These are phyloP conservation scores for Tachysurus fulvidraco DNA, from an alignment of 2,113 vertebrate species.

Conservation along the genomic window DNA sequence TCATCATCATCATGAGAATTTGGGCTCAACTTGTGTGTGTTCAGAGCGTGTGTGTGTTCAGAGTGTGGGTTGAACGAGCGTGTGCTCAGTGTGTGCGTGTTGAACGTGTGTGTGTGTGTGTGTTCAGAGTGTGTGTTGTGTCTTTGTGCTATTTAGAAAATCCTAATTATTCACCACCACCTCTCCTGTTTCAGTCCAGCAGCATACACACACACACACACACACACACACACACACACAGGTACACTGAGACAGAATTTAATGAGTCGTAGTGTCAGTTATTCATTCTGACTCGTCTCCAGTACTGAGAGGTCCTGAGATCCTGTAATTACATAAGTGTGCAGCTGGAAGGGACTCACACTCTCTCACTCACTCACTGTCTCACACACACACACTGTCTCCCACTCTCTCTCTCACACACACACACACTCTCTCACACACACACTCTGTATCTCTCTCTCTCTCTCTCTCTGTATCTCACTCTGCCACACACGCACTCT, in stretches of 20 bases:
- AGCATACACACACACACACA: neutral
- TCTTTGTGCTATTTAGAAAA: neutral
- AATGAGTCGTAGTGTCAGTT: neutral
- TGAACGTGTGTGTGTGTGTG: no score
- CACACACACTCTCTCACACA: no score
- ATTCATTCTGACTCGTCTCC: slow-evolving; percentile 6
- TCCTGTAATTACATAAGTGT: slow-evolving; percentile 30
- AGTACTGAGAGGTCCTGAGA: slow-evolving; percentile 22
- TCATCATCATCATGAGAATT: neutral
- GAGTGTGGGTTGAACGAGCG: no score
- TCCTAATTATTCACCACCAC: neutral
- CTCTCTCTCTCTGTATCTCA: no score
- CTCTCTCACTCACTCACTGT: no score
- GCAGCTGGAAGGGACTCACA: neutral
- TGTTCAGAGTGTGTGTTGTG: neutral
- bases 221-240: neutral
- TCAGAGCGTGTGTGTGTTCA: no score
- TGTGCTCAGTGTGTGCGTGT: no score
- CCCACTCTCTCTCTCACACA: neutral
- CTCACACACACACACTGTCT: no score
- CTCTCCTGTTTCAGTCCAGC: neutral
- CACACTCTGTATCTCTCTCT: neutral
- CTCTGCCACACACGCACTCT: neutral
- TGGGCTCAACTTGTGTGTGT: neutral
- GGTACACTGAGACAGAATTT: neutral